Percentiles rank a stretch among this genome's conserved stretches.
Conservation (phyloP, 2,113 vertebrate species). For the Protobothrops mucrosquamatus region DNA sequence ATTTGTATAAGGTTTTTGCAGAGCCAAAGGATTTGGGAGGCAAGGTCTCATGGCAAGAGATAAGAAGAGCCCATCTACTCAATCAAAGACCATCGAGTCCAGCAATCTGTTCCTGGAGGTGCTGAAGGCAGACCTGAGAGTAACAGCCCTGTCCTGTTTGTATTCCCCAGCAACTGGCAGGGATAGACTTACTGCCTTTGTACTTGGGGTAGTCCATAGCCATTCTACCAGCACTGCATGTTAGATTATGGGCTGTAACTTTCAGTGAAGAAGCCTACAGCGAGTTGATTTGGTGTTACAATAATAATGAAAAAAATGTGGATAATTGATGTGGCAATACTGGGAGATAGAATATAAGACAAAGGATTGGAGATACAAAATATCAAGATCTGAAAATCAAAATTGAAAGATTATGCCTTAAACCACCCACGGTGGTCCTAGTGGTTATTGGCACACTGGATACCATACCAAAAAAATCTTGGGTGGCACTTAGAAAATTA, state of each 20-base stretch:
- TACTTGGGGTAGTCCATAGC: neutral
- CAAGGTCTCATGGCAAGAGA: neutral
- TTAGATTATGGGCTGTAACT: neutral
- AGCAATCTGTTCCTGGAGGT: neutral
- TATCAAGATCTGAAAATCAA: neutral
- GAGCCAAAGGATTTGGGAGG: neutral
- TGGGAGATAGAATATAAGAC: neutral
- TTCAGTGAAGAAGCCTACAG: neutral
- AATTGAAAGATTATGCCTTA: neutral
- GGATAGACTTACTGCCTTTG: neutral
- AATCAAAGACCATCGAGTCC: neutral
- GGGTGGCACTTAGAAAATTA: too few species aligned
- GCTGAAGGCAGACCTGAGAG: neutral
- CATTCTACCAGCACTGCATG: neutral
- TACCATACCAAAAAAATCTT: neutral
- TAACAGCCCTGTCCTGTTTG: neutral
- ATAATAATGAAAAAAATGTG: neutral
- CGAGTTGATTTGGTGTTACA: neutral
- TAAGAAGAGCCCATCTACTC: neutral
- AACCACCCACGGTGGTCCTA: neutral
- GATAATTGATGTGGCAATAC: neutral
- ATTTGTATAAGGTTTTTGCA: neutral
- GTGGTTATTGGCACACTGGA: neutral
- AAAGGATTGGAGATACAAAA: neutral
- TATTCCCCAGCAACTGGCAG: neutral